Percentiles rank a stretch among this genome's conserved stretches.
Conservation (phyloP, 2,113 vertebrate species). For the Phylloscopus whistleri region DNA sequence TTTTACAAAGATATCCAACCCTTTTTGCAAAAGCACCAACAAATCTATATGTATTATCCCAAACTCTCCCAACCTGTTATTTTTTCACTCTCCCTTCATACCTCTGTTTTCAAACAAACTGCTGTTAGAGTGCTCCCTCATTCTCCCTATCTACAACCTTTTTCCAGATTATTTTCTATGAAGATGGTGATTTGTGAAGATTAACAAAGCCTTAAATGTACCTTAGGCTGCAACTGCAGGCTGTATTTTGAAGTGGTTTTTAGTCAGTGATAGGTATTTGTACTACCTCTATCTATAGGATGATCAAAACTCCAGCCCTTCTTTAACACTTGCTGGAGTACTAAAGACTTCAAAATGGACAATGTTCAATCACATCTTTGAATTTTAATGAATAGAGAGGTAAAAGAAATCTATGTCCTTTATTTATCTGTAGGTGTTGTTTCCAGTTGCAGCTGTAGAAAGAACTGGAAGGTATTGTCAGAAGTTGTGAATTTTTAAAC, state of each 20-base stretch:
- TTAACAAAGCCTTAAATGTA: neutral
- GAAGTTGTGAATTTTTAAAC: neutral
- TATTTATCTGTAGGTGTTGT: neutral
- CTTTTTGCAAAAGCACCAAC: neutral
- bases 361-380: neutral
- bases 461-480: neutral
- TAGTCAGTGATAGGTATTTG: neutral
- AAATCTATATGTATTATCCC: neutral
- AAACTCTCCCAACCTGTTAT: neutral
- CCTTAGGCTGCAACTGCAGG: neutral
- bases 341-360: neutral
- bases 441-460: neutral
- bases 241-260: neutral
- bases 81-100: neutral
- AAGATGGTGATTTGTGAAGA: neutral
- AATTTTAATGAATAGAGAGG: neutral
- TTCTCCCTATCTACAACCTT: neutral
- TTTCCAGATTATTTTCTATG: neutral
- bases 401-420: neutral
- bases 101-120: neutral
- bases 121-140: neutral
- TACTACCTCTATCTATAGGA: neutral
- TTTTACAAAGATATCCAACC: neutral
- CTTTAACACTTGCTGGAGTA: neutral
- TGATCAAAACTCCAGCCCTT: neutral